Base-by-base conservation (phyloP, 2,113 vertebrate genomes). In the Phrynosoma platyrhinos region DNA sequence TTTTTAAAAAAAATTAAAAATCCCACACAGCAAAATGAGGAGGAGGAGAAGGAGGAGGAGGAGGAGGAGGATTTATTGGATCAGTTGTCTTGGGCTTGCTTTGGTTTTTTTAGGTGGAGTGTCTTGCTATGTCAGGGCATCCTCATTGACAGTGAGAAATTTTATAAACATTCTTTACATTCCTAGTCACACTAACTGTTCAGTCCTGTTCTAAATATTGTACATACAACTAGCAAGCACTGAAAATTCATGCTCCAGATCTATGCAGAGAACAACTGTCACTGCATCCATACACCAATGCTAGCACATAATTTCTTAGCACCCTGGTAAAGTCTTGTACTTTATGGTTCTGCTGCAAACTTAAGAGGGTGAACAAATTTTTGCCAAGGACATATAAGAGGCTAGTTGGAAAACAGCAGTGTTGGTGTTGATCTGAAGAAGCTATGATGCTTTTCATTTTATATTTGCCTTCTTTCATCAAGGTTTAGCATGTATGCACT, bases 401-500 rank as follows among this genome's bases (percentile, higher is more conserved):
- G 69, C 0, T 2, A 82, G 55, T 89, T 83, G 42, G 42, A 88
- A 94, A 89, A 53, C 23, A 82, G 2, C 3, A 52, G 13, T 87
- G 23, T n/a, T 92, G 30, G 52, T 91, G 91, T 89, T 87, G 88
- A 85, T 91, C 55, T 87, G 30, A 84, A 84, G 12, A 90, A 87
- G 72, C 32, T 79, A 90, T 69, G 30, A 1, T 91, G 74, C 47
- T 92, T 92, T 89, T 90, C 92, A 78, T 87, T 92, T 79, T 85
- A 83, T 90, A 83, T 94, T 89, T 90, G 14, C 91, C 88, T 90
- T 92, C 93, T 94, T 96, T 95, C 94, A 90, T 92, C 2, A 8
- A 64, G 91, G 62, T 64, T 93, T 92, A 94, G 85, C 96, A 91
- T 95, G 96, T 93, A 92, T 84, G 75, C 92, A 96, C 96, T 97